phyloP scores from a whole-genome alignment of 2,888 invertebrate genomes.

The Norana najaformis region DNA sequence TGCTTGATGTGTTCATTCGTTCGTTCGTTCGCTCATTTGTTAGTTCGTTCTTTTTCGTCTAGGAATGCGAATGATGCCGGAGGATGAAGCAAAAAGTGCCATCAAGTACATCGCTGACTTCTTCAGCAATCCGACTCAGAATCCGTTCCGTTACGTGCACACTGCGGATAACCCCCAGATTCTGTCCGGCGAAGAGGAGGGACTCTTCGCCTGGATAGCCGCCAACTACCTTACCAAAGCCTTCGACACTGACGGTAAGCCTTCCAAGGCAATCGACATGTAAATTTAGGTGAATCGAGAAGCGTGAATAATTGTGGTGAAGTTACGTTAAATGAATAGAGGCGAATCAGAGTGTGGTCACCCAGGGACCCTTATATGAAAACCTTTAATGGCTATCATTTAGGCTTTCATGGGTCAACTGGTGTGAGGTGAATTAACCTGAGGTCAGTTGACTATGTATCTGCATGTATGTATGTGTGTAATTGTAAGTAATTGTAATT shows the following conservation, averaged over 20 bases:
- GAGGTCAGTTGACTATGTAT: no score
- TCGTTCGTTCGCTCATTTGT: background rate
- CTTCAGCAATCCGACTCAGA: constrained; percentile 45
- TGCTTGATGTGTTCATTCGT: background rate
- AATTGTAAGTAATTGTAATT: no score
- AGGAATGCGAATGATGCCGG: constrained; percentile 63
- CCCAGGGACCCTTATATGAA: no score
- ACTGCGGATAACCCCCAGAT: constrained; percentile 60
- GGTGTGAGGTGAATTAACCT: no score
- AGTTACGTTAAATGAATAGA: no score
- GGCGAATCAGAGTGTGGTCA: no score
- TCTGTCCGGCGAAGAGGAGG: constrained; percentile 66
- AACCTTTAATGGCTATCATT: no score
- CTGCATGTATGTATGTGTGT: no score
- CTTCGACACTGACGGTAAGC: constrained; percentile 31
- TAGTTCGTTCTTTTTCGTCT: background rate
- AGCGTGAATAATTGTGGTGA: no score
- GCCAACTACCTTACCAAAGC: constrained; percentile 62
- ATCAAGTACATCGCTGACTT: constrained; percentile 45
- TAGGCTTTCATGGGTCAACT: no score
- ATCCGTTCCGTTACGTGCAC: constrained; percentile 58
- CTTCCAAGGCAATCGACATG: background rate
- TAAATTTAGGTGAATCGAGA: background rate
- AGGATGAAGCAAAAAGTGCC: constrained; percentile 46
- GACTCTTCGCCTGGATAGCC: constrained; percentile 66